Conservation (phyloP, 2,797 vertebrate species). For the Toxotes lorentzi region DNA sequence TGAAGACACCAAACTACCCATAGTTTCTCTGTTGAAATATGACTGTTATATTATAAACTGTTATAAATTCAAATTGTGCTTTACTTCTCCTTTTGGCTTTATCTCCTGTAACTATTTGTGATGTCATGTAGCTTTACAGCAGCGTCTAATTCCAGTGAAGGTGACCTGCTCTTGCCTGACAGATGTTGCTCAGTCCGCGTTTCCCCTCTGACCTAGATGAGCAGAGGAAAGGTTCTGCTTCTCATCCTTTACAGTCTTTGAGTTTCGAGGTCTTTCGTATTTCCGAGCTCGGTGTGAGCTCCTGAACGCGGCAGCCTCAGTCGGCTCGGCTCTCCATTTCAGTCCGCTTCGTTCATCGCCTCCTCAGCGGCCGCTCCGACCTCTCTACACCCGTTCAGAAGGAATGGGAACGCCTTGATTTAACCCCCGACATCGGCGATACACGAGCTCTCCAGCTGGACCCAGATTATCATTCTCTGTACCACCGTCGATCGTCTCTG, state of each 20-base stretch:
- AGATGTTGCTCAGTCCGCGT: too few species aligned
- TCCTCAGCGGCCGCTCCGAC: conserved; percentile 74
- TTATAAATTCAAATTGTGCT: neutral
- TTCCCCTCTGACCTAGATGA: neutral
- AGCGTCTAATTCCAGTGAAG: too few species aligned
- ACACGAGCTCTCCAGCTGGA: conserved; percentile 14
- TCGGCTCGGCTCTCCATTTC: conserved; percentile 78
- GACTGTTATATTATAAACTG: too few species aligned
- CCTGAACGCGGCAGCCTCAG: conserved; percentile 54
- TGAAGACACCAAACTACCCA: too few species aligned
- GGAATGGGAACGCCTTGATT: conserved; percentile 72
- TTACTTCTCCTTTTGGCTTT: too few species aligned
- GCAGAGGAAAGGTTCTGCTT: neutral
- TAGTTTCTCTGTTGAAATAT: too few species aligned
- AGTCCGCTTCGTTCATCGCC: conserved; percentile 48
- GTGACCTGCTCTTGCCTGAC: too few species aligned
- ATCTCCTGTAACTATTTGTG: too few species aligned
- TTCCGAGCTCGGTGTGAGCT: conserved; percentile 43
- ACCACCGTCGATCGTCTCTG: conserved; percentile 24
- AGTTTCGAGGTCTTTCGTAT: neutral
- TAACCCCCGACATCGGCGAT: conserved; percentile 34
- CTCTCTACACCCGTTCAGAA: conserved; percentile 55
- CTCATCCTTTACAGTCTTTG: neutral
- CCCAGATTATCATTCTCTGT: neutral
- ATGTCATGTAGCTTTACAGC: too few species aligned